phyloP scores from a whole-genome alignment of 2,113 vertebrate species.

The Passerina amoena region DNA sequence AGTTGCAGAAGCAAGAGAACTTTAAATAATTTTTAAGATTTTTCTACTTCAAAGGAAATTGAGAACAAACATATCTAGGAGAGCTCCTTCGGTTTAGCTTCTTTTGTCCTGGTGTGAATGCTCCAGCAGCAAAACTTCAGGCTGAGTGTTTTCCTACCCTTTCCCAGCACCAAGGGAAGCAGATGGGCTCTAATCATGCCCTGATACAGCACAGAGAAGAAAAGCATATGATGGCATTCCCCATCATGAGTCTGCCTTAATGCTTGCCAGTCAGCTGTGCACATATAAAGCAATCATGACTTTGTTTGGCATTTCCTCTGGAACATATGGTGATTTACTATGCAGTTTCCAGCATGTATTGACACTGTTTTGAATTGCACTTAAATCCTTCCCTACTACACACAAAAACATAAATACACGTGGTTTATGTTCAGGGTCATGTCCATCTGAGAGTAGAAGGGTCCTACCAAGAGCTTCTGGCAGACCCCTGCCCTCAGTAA shows the following conservation, averaged over 20 bases:
- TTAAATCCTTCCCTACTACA: neutral
- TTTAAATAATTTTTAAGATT: neutral
- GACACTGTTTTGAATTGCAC: neutral
- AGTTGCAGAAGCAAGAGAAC: neutral
- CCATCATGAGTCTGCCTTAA: conserved; percentile 23
- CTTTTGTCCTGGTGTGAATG: neutral
- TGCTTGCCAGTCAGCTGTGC: conserved; percentile 53
- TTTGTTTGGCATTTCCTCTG: conserved; percentile 56
- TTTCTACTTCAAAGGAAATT: neutral
- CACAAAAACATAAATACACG: neutral
- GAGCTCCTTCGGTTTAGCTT: neutral
- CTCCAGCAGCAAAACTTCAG: conserved; percentile 34
- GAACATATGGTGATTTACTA: conserved; percentile 59
- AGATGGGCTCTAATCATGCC: conserved; percentile 35
- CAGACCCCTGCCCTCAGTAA: neutral
- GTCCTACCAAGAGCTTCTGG: neutral
- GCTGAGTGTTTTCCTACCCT: neutral
- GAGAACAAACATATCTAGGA: neutral
- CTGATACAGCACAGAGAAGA: conserved; percentile 5
- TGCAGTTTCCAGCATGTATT: conserved; percentile 2
- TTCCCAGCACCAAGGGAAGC: conserved; percentile 5
- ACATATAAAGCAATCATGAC: conserved; percentile 38
- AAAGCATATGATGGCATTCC: conserved; percentile 45
- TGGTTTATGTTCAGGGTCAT: neutral
- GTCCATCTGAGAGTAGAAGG: neutral